A percentile compares a stretch with the other conserved stretches of the same genome.
These are phyloP conservation scores for chimpanzee (Pan troglodytes) DNA, from an alignment of 2,113 vertebrate species.

Conservation along the genomic window DNA sequence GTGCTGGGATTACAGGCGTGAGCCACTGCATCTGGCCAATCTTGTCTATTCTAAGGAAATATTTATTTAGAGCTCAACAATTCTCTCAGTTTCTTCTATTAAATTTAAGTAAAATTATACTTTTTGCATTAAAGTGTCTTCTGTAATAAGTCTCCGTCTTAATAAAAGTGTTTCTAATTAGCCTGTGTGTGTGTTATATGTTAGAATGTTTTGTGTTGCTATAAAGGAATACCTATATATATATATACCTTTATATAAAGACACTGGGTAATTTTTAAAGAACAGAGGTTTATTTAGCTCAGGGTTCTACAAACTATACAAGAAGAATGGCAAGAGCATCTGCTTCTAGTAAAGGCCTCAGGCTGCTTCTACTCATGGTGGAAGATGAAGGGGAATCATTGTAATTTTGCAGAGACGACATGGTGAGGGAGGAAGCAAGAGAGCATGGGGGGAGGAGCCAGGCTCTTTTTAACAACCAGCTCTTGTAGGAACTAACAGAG, in stretches of 20 bases:
- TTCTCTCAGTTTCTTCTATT: not conserved
- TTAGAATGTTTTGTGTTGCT: not conserved
- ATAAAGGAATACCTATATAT: not conserved
- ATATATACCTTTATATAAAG: not conserved
- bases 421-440: not conserved
- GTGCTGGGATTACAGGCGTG: too few species aligned
- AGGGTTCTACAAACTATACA: not conserved
- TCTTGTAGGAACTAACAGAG: not conserved
- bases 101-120: conserved; percentile 27
- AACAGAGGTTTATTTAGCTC: not conserved
- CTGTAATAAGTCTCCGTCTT: not conserved
- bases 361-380: not conserved
- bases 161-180: conserved; percentile 29
- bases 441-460: not conserved
- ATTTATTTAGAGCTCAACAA: conserved; percentile 31
- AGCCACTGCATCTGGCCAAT: not conserved
- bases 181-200: not conserved
- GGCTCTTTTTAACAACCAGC: not conserved
- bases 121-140: conserved; percentile 10
- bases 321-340: not conserved
- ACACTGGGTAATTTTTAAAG: not conserved
- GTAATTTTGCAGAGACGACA: not conserved
- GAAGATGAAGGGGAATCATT: not conserved
- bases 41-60: not conserved
- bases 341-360: not conserved